Evolutionary conservation across 2,888 invertebrate genomes (phyloP).

Genomic region (Patella pellucida): DNA sequence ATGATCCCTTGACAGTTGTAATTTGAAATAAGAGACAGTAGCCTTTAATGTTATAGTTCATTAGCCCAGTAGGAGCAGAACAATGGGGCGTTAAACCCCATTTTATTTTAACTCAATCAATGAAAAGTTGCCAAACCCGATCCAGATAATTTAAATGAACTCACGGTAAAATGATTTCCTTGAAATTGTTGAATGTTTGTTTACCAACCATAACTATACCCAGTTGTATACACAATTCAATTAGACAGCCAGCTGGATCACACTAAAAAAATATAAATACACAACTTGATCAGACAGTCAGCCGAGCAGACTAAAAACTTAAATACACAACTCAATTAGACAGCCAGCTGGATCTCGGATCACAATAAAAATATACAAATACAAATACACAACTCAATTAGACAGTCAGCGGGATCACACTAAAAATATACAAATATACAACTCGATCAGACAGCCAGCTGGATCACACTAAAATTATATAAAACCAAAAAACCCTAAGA

Average conservation of each 20-base stretch:
- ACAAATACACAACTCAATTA: neutral
- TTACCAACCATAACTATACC: slow-evolving; percentile 97
- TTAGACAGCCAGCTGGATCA: slow-evolving; percentile 91
- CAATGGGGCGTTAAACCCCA: too few relatives aligned
- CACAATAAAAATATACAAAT: slow-evolving; percentile 78
- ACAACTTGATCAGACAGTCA: neutral
- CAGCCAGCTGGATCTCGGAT: slow-evolving; percentile 94
- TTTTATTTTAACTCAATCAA: too few relatives aligned
- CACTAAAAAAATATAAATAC: slow-evolving; percentile 76
- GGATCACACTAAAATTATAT: slow-evolving; percentile 87
- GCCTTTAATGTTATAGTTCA: too few relatives aligned
- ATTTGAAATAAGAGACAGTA: too few relatives aligned
- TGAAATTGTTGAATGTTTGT: slow-evolving; percentile 89
- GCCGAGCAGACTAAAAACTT: neutral
- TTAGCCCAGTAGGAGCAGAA: too few relatives aligned
- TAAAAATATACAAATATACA: slow-evolving; percentile 11
- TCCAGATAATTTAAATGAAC: slow-evolving; percentile 64
- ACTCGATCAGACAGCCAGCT: slow-evolving; percentile 78
- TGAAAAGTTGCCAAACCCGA: too few relatives aligned
- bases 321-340: slow-evolving; percentile 77
- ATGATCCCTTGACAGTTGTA: too few relatives aligned
- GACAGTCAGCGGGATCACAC: slow-evolving; percentile 61
- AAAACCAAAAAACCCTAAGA: neutral
- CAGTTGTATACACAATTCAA: slow-evolving; percentile 93
- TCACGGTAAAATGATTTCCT: slow-evolving; percentile 90